Conservation (phyloP, 2,888 invertebrate genomes). For the Aricia artaxerxes region DNA sequence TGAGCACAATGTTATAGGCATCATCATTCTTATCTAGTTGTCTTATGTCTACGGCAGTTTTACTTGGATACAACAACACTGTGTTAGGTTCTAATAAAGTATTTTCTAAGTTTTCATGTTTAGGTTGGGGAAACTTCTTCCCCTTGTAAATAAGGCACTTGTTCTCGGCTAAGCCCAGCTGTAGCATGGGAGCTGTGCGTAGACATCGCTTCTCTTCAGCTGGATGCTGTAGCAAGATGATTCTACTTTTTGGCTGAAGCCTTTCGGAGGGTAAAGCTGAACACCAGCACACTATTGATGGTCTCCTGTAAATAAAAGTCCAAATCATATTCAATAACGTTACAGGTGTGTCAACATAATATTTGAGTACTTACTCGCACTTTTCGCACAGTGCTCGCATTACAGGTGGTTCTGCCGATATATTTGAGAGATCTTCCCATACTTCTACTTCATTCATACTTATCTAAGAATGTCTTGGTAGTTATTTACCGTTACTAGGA, state of each 20-base stretch:
- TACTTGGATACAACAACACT: constrained; percentile 90
- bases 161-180: constrained; percentile 85
- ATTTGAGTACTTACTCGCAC: constrained; percentile 84
- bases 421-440: constrained; percentile 87
- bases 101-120: constrained; percentile 83
- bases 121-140: constrained; percentile 89
- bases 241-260: constrained; percentile 84
- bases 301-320: constrained; percentile 82
- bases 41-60: constrained; percentile 85
- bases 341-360: not conserved
- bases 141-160: constrained; percentile 91
- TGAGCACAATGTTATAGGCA: constrained; percentile 88
- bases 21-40: constrained; percentile 64
- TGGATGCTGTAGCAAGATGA: constrained; percentile 94
- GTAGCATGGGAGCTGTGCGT: constrained; percentile 94
- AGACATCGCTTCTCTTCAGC: constrained; percentile 94
- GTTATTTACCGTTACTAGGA: not conserved
- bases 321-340: not conserved
- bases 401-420: constrained; percentile 88
- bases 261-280: constrained; percentile 87
- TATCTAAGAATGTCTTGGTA: not conserved
- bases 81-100: constrained; percentile 85
- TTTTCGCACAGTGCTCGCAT: constrained; percentile 85
- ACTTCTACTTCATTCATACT: constrained; percentile 70
- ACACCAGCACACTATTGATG: constrained; percentile 94